Evolutionary conservation across 2,888 invertebrate species (phyloP), one percentile per base, ranked within the genome.

Genomic region (Drosophila mimica): DNA sequence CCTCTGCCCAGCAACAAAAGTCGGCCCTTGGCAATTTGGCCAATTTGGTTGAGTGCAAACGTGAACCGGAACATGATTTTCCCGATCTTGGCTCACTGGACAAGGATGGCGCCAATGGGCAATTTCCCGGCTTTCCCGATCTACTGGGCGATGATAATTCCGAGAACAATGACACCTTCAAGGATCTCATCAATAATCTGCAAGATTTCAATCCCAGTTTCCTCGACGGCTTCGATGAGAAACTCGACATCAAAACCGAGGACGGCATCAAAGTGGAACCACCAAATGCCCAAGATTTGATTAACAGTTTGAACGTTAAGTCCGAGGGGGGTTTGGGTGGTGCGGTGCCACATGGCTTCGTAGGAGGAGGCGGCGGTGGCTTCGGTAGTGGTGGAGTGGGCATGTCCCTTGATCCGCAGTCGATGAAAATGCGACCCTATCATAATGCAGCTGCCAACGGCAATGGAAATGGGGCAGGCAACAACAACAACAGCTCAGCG

Each of bases 111-210:
- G 95, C 95, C 15, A 95, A 95, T 91, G 95, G 95, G 13, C 95
- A 96, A 57, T 97, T 97, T 93, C 96, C 96, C 1, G 96, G 96
- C 15, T 95, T 97, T 84, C 95, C 96, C 36, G 97, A 97, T 91
- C 95, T 97, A 76, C 96, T 97, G 92, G 97, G 96, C 59, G 97
- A 97, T 88, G 97, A 97, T 82, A 96, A 97, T 72, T 96, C 96
- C 81, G 96, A 96, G 88, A 97, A 97, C 90, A 95, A 96, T 74
- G 96, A 96, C 85, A 95, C 96, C 51, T 96, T 98, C 92, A 97
- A 97, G 93, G 97, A 97, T 92, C 95, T 98, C 89, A 97, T 98
- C 83, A 97, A 96, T 33, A 97, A 97, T 93, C 96, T 98, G 91
- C 96, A 96, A 70, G 97, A 96, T 90, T 96, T 96, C 86, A 94